Evolutionary conservation across 2,888 invertebrate species (phyloP).

Genomic region (Netelia inedita): DNA sequence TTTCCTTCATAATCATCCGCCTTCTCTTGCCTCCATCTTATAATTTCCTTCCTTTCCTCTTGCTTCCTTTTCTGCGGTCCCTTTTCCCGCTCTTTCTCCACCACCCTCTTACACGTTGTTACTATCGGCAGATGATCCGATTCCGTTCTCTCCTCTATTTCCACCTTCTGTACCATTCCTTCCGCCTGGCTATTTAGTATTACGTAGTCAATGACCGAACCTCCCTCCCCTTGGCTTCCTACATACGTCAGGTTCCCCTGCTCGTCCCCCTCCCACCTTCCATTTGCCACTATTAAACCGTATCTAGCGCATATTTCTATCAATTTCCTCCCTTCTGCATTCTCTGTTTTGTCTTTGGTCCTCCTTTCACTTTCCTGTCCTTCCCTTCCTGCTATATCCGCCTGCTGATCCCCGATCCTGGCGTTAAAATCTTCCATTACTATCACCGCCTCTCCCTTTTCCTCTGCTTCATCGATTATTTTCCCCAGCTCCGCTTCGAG

Average conservation of each 20-base stretch:
- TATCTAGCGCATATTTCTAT: conserved; percentile 21
- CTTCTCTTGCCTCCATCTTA: background rate
- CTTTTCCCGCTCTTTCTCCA: background rate
- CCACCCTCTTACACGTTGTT: background rate
- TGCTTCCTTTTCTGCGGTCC: background rate
- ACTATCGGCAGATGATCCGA: conserved; percentile 36
- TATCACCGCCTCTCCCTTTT: background rate
- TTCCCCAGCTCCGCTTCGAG: background rate
- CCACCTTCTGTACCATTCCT: background rate
- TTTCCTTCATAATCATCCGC: background rate
- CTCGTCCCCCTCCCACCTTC: conserved; percentile 27
- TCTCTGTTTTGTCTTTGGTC: conserved; percentile 15
- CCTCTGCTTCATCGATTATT: background rate
- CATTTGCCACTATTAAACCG: conserved; percentile 14
- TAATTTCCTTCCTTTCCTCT: background rate
- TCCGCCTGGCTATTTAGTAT: conserved; percentile 12
- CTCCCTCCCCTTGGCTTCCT: conserved; percentile 11
- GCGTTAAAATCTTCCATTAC: conserved; percentile 58
- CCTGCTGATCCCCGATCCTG: conserved; percentile 31
- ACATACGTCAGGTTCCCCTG: conserved; percentile 14
- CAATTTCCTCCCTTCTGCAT: conserved; percentile 24
- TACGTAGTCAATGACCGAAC: conserved; percentile 38
- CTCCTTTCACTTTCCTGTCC: background rate
- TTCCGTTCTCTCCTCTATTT: conserved; percentile 23
- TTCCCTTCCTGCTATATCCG: conserved; percentile 10